Evolutionary conservation across 2,797 vertebrate species (phyloP), one percentile per base, ranked within the genome.

Genomic region (Rhinogobio ventralis): DNA sequence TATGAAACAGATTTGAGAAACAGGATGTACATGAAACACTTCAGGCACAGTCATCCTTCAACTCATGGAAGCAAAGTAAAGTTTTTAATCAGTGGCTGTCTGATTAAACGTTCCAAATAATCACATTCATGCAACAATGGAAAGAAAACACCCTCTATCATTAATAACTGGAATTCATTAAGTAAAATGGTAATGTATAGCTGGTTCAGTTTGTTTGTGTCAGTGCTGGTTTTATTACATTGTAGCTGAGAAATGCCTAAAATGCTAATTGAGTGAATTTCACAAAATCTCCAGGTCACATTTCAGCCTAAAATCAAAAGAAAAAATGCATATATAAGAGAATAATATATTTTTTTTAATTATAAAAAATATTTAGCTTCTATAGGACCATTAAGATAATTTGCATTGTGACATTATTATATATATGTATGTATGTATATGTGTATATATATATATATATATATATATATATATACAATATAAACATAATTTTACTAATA

Each of bases 71-170:
- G 93, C 94, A 94, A 91, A 92, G 92, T 93, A 87, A 87, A 89
- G 90, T 94, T 89, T 95, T 96, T 95, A 95, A 95, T 95, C 94
- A 96, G 95, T 88, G 85, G 90, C 91, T 93, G 92, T 93, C 94
- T 96, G 94, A 95, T 96, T 95, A 95, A 96, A 96, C 89, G 92
- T 94, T 92, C 93, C 88, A 93, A 91, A 89, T 94, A 93, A 95
- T 94, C 94, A 96, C 95, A 94, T 93, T 93, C 95, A 96, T 96
- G 95, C 95, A 96, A 91, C 93, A 94, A 95, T 94, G 94, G 93
- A 93, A 94, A 93, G 90, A 94, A 83, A 94, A 94, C 93, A 94
- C 94, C 93, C 94, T 95, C 94, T 93, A 85, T 94, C 93, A 93
- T 92, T 76, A 93, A 95, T 95, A 96, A 95, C 90, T 96, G 94